Evolutionary conservation across 2,888 invertebrate species (phyloP).

Genomic region (Chrysolina americana): DNA sequence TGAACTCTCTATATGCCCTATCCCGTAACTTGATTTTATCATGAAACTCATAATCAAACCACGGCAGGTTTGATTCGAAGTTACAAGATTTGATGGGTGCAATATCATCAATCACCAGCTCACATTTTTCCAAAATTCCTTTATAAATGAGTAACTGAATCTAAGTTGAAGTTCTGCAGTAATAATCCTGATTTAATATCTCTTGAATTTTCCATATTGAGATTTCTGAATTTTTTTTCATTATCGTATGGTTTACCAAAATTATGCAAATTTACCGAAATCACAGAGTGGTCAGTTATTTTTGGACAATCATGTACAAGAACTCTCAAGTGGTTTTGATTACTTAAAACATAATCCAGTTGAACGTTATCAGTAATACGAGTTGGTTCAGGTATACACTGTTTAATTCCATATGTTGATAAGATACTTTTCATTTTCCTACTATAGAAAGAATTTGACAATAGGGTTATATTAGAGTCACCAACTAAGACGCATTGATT

Average conservation of each 20-base stretch:
- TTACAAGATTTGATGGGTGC: slow-evolving; percentile 29
- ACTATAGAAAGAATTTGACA: slow-evolving; percentile 29
- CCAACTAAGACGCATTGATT: slow-evolving; percentile 25
- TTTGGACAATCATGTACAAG: slow-evolving; percentile 28
- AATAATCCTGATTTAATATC: slow-evolving; percentile 15
- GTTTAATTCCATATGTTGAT: slow-evolving; percentile 31
- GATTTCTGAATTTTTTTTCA: slow-evolving; percentile 27
- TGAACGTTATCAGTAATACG: slow-evolving; percentile 9
- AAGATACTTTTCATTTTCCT: slow-evolving; percentile 30
- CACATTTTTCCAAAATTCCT: slow-evolving; percentile 28
- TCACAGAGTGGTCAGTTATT: slow-evolving; percentile 23
- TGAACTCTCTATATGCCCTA: slow-evolving; percentile 29
- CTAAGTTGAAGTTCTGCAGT: too few species aligned
- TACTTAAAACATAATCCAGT: slow-evolving; percentile 22
- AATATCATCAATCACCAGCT: slow-evolving; percentile 26
- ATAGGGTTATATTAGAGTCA: slow-evolving; percentile 25
- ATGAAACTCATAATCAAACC: slow-evolving; percentile 27
- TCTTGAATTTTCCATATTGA: slow-evolving; percentile 28
- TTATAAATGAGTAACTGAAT: too few species aligned
- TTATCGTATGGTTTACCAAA: slow-evolving; percentile 28
- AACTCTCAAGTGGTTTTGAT: slow-evolving; percentile 25
- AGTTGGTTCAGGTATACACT: slow-evolving; percentile 26
- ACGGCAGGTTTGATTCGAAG: slow-evolving; percentile 26
- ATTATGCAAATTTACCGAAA: slow-evolving; percentile 28
- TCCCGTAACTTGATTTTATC: slow-evolving; percentile 28